phyloP scores from a whole-genome alignment of 2,797 vertebrate species.

The Microctenopoma lineatum region DNA sequence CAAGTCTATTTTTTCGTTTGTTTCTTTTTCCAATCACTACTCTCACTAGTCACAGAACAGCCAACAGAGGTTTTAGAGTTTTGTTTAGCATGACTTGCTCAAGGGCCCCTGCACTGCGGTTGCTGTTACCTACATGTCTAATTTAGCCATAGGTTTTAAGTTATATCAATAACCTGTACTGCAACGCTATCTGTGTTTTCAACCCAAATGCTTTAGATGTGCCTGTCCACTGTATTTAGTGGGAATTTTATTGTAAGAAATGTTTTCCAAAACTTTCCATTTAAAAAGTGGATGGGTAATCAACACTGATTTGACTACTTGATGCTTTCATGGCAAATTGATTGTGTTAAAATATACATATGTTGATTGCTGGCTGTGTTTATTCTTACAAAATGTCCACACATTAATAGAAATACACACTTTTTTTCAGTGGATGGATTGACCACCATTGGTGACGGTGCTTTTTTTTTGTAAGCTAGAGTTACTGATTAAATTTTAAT shows the following conservation, averaged over 20 bases:
- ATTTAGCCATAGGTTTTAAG: not conserved
- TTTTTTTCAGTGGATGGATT: not conserved
- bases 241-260: conserved; percentile 2
- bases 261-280: not conserved
- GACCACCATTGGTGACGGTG: not conserved
- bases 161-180: not conserved
- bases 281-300: not conserved
- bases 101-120: not conserved
- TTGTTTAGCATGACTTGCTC: not conserved
- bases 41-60: not conserved
- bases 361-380: not conserved
- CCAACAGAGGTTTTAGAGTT: not conserved
- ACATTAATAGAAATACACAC: not conserved
- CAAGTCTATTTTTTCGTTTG: not conserved
- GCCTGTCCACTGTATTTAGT: not conserved
- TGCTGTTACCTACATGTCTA: not conserved
- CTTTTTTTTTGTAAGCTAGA: not conserved
- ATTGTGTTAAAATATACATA: not conserved
- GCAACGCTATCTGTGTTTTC: not conserved
- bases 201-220: not conserved
- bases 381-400: not conserved
- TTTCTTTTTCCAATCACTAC: not conserved
- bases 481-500: conserved; percentile 4
- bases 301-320: not conserved
- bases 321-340: not conserved